These are phyloP conservation scores for Crypturellus tataupa DNA, from an alignment of 2,797 vertebrate species.

Conservation along the genomic window DNA sequence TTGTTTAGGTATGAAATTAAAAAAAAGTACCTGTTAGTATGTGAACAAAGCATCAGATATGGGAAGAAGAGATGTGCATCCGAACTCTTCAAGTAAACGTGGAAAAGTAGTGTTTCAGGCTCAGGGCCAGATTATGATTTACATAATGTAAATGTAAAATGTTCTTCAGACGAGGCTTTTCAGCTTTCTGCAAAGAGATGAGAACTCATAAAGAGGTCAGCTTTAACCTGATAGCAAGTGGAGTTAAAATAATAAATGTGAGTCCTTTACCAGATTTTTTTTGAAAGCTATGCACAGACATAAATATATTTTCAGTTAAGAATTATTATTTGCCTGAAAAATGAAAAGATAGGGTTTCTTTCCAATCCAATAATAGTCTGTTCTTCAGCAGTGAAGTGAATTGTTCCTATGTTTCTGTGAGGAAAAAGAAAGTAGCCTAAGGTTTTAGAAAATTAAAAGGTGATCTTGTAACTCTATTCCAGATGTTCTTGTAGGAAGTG, in stretches of 20 bases:
- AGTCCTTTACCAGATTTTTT: neutral
- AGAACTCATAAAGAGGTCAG: neutral
- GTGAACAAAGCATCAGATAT: neutral
- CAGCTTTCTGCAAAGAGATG: neutral
- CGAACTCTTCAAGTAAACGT: neutral
- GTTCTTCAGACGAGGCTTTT: neutral
- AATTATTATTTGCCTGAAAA: neutral
- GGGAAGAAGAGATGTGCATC: neutral
- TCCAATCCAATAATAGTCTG: neutral
- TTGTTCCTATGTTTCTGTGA: neutral
- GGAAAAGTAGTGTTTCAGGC: neutral
- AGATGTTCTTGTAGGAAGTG: neutral
- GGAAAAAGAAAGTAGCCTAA: neutral
- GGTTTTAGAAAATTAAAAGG: neutral
- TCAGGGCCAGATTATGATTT: neutral
- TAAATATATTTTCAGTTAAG: neutral
- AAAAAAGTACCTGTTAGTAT: fast-evolving
- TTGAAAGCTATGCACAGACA: neutral
- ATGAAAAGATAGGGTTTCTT: fast-evolving
- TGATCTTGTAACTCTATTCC: neutral
- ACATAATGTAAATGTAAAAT: neutral
- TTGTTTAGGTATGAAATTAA: neutral
- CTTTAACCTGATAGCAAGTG: neutral
- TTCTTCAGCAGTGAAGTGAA: neutral
- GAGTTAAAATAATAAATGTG: neutral